Evolutionary conservation across 2,113 vertebrate species (phyloP).

Genomic region (Ameiurus melas): DNA sequence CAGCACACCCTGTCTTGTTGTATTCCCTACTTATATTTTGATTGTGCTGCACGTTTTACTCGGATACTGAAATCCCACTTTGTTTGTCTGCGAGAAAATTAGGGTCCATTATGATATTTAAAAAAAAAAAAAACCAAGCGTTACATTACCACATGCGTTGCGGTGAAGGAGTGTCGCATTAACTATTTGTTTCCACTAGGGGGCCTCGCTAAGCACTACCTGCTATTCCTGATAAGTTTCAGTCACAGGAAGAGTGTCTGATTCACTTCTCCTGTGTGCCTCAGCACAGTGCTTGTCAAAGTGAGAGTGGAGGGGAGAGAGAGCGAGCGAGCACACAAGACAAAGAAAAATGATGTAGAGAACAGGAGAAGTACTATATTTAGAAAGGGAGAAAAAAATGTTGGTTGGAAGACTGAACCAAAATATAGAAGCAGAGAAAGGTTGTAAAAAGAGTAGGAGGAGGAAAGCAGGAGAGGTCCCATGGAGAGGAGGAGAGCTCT

Average conservation of each 20-base stretch:
- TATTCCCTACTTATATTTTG: background rate
- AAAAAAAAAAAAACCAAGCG: no score
- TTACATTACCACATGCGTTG: no score
- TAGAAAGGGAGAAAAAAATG: background rate
- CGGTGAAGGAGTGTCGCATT: background rate
- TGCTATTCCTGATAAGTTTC: constrained; percentile 15
- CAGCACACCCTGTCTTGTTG: background rate
- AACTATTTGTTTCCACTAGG: background rate
- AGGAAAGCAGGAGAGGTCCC: constrained; percentile 7
- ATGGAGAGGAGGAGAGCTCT: background rate
- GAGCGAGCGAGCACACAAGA: no score
- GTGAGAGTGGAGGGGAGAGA: background rate
- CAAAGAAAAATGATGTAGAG: background rate
- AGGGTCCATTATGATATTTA: no score
- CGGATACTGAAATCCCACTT: background rate
- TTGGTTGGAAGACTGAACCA: background rate
- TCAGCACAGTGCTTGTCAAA: background rate
- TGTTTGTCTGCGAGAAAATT: background rate
- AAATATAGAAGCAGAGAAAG: background rate
- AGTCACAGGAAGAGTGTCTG: background rate
- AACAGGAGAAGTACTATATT: background rate
- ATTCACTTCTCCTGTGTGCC: background rate
- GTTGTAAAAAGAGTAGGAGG: constrained; percentile 31
- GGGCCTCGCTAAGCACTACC: constrained; percentile 22
- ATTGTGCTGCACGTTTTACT: background rate